Conservation (phyloP, 2,888 invertebrate genomes). For the Rutpela maculata region DNA sequence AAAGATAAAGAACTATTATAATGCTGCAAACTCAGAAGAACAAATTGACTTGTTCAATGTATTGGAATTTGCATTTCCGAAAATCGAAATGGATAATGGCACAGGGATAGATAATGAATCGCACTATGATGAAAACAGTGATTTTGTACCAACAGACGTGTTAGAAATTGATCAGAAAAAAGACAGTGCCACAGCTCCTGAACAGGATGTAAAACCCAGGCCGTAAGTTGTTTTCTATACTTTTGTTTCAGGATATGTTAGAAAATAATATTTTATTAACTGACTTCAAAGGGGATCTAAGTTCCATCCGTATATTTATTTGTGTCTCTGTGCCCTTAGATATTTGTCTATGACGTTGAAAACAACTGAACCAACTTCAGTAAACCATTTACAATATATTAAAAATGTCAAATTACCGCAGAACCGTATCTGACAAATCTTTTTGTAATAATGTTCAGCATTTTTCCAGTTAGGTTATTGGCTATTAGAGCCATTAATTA, state of each 20-base stretch:
- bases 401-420: no score
- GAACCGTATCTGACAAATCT: no score
- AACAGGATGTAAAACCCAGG: conserved; percentile 28
- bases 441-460: no score
- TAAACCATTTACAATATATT: no score
- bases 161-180: conserved; percentile 41
- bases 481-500: no score
- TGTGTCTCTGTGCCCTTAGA: no score
- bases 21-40: conserved; percentile 45
- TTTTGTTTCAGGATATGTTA: no score
- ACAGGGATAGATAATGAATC: conserved; percentile 28
- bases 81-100: conserved; percentile 54
- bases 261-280: neutral
- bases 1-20: conserved; percentile 55
- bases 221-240: conserved; percentile 23
- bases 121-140: conserved; percentile 36
- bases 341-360: no score
- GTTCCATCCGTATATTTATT: no score
- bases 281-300: no score
- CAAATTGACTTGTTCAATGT: conserved; percentile 53
- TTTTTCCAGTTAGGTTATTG: no score
- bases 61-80: conserved; percentile 56
- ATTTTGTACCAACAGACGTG: conserved; percentile 44
- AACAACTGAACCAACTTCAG: no score
- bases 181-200: conserved; percentile 9